Base-by-base conservation (phyloP, 2,113 vertebrate species). In the Oncorhynchus keta region DNA sequence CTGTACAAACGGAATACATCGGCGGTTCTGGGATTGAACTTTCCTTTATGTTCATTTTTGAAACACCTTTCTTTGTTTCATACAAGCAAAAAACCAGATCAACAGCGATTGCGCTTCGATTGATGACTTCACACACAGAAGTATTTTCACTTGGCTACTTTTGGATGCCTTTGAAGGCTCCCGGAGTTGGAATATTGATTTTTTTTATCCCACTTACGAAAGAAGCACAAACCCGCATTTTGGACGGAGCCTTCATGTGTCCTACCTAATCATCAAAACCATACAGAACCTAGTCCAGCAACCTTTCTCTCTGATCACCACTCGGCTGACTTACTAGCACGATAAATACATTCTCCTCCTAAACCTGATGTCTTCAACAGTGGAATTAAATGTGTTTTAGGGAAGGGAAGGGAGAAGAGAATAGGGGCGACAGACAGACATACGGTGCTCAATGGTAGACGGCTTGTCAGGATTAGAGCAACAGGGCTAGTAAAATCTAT, bases 391-490 rank as follows among this genome's bases (percentile, higher is more conserved):
- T 72, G 68, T 69, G 12, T 48, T 59, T 76, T 67, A n/a, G 35
- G 65, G 45, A 9, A 9, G 28, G 35, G 11, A 35, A 13, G 32
- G 39, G 48, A 68, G 16, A 51, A 9, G 51, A 2, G 57, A 11
- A 76, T 16, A 7, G 45, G 57, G 61, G 72, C 51, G 69, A 72
- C 28, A 68, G 57, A 61, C 72, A 64, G 71, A 72, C 30, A 68
- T 79, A 57, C 85, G 45, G 69, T 81, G 85, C 79, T 84, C 86
- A 89, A 92, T 86, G 82, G 89, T 61, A 75, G 77, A 81, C 80
- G 76, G 88, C 90, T 90, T 93, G 92, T 93, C 91, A 93, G 92
- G 91, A 93, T 93, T 93, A 94, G 83, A 88, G 83, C 89, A 81
- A 90, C 83, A 70, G 88, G 85, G 91, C 90, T 87, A 89, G 88